Evolutionary conservation across 92 coral and sea anemone genomes (phyloP), one percentile per base, ranked within the genome.

Genomic region (Chrysogorgia sp.): DNA sequence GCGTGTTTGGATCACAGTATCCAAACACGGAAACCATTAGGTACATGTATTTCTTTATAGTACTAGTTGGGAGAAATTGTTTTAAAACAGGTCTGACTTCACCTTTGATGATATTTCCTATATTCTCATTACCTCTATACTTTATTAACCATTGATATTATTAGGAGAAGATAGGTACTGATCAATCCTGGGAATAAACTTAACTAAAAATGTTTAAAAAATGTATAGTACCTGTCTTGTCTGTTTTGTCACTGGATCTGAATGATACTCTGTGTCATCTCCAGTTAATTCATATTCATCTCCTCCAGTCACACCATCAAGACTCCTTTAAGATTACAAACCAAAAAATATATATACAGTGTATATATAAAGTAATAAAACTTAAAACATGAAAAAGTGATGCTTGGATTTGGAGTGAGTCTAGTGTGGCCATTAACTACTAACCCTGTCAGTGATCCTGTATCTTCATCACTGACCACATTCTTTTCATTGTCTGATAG

Each of bases 221-320:
- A 15, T 14, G 10, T 10, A 40, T 10, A 29, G 50, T 52, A 93
- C 98, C 92, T 94, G 98, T 84, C 92, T 89, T 28, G 94, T 87
- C 70, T 94, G 98, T 65, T 89, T 96, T 65, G 93, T 91, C 7
- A 94, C 90, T 19, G 98, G 98, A 75, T 94, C 96, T 26, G 98
- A 94, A 8, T 87, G 70, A 40, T 94, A 91, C 32, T 72, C 79
- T 32, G 79, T 72, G n/a, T 72, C 79, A 72, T 72, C 79, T 19
- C 64, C 79, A 31, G 79, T 72, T 12, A 72, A 32, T 56, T 72
- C 79, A 72, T 72, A 72, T 37, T 94, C 98, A 87, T 94, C 98
- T 40, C 90, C 93, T 26, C 87, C 87, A 40, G 86, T 82, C 24
- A 92, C 92, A 43, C 92, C 98, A 75, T 91, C 93, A 77, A 85